A percentile compares a stretch with the other conserved stretches of the same genome.
These are phyloP conservation scores for Tenthredo livida DNA, from an alignment of 2,888 invertebrate species.

Conservation along the genomic window DNA sequence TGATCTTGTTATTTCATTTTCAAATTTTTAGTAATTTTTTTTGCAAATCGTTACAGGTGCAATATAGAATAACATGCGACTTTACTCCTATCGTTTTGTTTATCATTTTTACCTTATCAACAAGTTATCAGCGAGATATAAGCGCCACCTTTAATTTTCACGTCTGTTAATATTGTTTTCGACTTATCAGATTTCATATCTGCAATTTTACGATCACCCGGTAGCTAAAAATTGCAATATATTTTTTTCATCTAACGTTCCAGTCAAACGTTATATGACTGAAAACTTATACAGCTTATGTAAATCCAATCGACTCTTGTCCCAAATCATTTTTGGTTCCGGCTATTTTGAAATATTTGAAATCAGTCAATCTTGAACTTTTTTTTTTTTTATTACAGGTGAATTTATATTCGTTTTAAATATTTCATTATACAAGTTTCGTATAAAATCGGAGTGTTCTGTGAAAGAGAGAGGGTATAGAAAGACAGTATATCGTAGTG, in stretches of 20 bases:
- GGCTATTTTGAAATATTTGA: conserved; percentile 27
- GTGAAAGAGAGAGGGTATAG: background rate
- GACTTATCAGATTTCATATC: background rate
- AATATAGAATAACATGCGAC: background rate
- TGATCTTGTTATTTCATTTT: background rate
- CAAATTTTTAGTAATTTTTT: background rate
- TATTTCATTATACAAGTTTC: background rate
- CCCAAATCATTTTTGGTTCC: background rate
- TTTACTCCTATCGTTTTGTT: background rate
- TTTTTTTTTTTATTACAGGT: background rate
- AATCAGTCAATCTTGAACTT: conserved; percentile 10
- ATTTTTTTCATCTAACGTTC: background rate
- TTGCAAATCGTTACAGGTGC: background rate
- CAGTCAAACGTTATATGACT: background rate
- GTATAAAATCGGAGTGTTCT: conserved; percentile 18
- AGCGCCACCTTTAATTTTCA: conserved; percentile 7
- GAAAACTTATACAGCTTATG: background rate
- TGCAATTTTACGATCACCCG: conserved; percentile 1
- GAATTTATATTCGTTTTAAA: background rate
- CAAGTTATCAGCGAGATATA: conserved; percentile 38
- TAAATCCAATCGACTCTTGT: background rate
- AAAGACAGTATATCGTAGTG: background rate
- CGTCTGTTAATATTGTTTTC: conserved; percentile 29
- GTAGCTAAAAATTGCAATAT: background rate
- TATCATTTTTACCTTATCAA: conserved; percentile 26